Evolutionary conservation across 1,140 invertebrate species (phyloP).

Genomic region (Apis florea): DNA sequence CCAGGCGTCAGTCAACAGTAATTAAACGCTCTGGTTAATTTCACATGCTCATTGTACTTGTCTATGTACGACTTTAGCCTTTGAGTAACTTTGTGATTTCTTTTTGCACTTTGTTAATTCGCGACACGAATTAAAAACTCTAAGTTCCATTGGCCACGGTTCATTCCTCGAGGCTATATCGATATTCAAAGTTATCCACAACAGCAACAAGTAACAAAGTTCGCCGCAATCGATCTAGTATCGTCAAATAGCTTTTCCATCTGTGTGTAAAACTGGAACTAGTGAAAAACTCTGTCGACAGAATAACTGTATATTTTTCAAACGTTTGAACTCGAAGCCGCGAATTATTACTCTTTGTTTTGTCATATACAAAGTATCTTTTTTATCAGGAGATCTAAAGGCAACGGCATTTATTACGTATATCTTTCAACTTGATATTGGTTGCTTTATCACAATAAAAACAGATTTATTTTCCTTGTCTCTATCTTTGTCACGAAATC

Average conservation of each 20-base stretch:
- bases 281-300: not conserved
- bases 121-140: too few relatives aligned
- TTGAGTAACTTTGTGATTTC: not conserved
- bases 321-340: not conserved
- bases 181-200: not conserved
- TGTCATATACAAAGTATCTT: too few relatives aligned
- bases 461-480: too few relatives aligned
- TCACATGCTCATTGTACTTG: not conserved
- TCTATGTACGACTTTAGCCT: not conserved
- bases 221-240: not conserved
- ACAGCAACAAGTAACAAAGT: conserved; percentile 1
- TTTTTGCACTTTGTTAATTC: too few relatives aligned
- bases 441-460: too few relatives aligned
- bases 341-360: not conserved
- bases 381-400: too few relatives aligned
- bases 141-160: not conserved
- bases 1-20: not conserved
- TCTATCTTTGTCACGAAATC: too few relatives aligned
- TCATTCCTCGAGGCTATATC: not conserved
- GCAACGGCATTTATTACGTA: too few relatives aligned
- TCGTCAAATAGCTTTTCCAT: not conserved
- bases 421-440: too few relatives aligned
- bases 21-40: not conserved
- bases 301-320: not conserved
- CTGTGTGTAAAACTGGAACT: not conserved